phyloP scores from a whole-genome alignment of 2,113 vertebrate genomes.

The Cynocephalus volans region DNA sequence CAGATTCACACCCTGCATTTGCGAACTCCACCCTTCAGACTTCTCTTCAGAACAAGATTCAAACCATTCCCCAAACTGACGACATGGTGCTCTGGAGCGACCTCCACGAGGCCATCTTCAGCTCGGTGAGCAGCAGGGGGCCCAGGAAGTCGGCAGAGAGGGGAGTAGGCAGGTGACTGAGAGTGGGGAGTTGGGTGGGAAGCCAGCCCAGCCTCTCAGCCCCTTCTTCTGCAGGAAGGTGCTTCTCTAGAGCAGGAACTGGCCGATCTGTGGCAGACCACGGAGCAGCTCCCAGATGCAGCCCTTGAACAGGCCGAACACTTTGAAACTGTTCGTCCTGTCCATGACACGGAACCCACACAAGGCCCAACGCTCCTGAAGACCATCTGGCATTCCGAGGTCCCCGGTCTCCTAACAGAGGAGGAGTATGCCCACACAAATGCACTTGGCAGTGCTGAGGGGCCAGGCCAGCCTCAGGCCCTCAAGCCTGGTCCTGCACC shows the following conservation, averaged over 20 bases:
- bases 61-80: not conserved
- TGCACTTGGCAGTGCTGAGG: not conserved
- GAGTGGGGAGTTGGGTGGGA: fast-evolving
- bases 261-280: not conserved
- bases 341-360: fast-evolving
- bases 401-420: fast-evolving
- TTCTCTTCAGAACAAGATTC: not conserved
- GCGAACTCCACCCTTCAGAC: not conserved
- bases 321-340: fast-evolving
- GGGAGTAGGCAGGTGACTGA: not conserved
- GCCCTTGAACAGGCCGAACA: fast-evolving
- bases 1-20: not conserved
- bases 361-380: not conserved
- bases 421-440: not conserved
- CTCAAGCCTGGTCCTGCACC: fast-evolving
- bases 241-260: not conserved
- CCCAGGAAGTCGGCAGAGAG: not conserved
- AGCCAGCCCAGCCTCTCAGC: not conserved
- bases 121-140: not conserved
- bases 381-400: fast-evolving
- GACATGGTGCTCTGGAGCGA: slow-evolving; percentile 67
- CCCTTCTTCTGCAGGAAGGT: not conserved
- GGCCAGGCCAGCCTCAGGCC: not conserved
- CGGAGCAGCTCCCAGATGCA: not conserved
- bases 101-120: slow-evolving; percentile 75